These are phyloP conservation scores for Caenorhabditis sp. DNA, from an alignment of 2,888 invertebrate genomes.

Conservation along the genomic window DNA sequence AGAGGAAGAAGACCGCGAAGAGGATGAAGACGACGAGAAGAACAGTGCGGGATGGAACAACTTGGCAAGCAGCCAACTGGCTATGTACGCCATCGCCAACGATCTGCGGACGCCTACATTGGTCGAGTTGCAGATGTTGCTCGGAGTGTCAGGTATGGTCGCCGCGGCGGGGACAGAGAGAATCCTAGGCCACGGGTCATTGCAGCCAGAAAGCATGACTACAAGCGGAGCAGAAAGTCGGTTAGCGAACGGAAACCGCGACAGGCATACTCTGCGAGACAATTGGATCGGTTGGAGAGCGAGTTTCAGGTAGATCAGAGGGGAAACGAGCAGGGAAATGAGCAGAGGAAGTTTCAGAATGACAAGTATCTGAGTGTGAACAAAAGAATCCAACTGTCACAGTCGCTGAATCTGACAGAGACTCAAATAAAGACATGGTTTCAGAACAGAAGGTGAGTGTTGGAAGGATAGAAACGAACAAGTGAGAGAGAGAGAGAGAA, in stretches of 20 bases:
- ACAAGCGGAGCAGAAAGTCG: slow-evolving; percentile 90
- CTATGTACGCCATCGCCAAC: slow-evolving; percentile 72
- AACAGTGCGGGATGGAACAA: slow-evolving; percentile 29
- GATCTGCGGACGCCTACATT: slow-evolving; percentile 75
- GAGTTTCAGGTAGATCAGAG: slow-evolving; percentile 89
- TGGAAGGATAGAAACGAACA: neutral
- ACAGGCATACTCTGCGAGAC: slow-evolving; percentile 96
- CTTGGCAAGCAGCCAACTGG: slow-evolving; percentile 66
- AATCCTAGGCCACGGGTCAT: neutral
- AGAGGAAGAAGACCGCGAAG: slow-evolving; percentile 35
- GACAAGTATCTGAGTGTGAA: slow-evolving; percentile 97
- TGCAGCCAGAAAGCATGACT: slow-evolving; percentile 87
- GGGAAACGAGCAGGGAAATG: neutral
- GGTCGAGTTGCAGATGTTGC: slow-evolving; percentile 81
- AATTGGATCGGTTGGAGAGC: slow-evolving; percentile 92
- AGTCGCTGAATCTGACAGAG: slow-evolving; percentile 92
- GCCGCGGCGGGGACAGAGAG: neutral
- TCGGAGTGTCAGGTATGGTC: slow-evolving; percentile 74
- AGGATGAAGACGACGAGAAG: slow-evolving; percentile 19
- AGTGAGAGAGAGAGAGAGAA: too few species aligned
- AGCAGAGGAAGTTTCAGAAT: slow-evolving; percentile 85
- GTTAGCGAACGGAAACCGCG: slow-evolving; percentile 95
- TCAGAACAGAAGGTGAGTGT: slow-evolving; percentile 88
- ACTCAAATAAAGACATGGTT: slow-evolving; percentile 98
- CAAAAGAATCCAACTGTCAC: slow-evolving; percentile 94